Evolutionary conservation across 2,797 vertebrate genomes (phyloP), one percentile per base, ranked within the genome.

Genomic region (Girardinus metallicus): DNA sequence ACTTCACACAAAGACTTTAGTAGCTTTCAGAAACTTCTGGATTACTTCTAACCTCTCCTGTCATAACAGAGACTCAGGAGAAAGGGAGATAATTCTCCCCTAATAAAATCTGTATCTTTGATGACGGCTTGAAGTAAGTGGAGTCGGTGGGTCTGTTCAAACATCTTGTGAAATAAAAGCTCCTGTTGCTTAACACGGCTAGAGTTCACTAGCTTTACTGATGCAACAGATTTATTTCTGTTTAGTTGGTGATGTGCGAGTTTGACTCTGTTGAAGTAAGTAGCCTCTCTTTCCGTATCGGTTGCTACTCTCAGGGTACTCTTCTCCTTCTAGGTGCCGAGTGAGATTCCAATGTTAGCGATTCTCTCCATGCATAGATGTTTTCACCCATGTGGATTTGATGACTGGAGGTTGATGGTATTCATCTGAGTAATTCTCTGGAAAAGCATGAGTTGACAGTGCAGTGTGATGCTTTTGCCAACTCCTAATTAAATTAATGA

Each of bases 391-490:
- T 81, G 41, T 62, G 18, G 55, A 60, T 55, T 39, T 41, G 68
- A 74, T 76, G 75, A 83, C 79, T 74, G 43, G 74, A 62, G 26
- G 66, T 81, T 15, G 73, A 76, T 83, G 79, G 53, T 77, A 51
- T 83, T 86, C 68, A 44, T 82, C 44, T 73, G 70, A 81, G 43
- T 80, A 78, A 78, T 68, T 74, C 47, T 79, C 49, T 36, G 64
- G 74, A 51, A 82, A 84, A 83, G 49, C 80, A 64, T 80, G 79
- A 84, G 82, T 86, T 88, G 82, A 84, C 73, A 81, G 75, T 82
- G 80, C 77, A 79, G 77, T 12, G 13, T 1, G 5, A 75, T 39
- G 26, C 75, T 80, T 79, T 80, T 8, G 39, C 73, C 80, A 73
- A 77, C 55, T 88, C 75, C 31, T 83, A 72, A 85, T 43, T 85